phyloP scores from a whole-genome alignment of 2,797 vertebrate genomes.

The Anguilla megastoma region DNA sequence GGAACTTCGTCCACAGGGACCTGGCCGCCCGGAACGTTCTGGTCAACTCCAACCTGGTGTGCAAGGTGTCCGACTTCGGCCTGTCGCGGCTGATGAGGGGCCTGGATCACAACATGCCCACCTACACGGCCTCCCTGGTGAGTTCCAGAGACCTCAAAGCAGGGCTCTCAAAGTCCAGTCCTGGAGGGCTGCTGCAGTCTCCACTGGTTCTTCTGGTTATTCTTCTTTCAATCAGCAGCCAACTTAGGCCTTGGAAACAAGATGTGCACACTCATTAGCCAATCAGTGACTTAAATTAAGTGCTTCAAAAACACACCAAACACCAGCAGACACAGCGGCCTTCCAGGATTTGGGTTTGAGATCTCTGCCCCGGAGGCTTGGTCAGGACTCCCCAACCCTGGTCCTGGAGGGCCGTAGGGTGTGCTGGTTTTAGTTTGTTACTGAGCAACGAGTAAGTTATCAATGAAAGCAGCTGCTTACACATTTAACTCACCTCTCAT shows the following conservation, averaged over 20 bases:
- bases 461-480: not conserved
- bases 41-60: slow-evolving; percentile 89
- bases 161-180: not conserved
- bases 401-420: not conserved
- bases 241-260: not conserved
- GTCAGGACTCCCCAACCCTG: not conserved
- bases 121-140: slow-evolving; percentile 80
- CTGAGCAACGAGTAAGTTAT: not conserved
- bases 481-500: not conserved
- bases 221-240: not conserved
- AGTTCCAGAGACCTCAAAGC: slow-evolving; percentile 26
- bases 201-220: not conserved
- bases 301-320: not conserved
- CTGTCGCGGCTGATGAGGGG: slow-evolving; percentile 88
- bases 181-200: not conserved
- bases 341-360: not conserved
- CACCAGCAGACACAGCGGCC: not conserved
- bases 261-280: not conserved
- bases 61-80: slow-evolving; percentile 94
- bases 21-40: slow-evolving; percentile 91
- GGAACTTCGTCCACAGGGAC: slow-evolving; percentile 91
- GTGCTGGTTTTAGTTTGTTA: not conserved
- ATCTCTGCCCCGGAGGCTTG: not conserved
- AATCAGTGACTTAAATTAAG: not conserved
- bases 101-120: slow-evolving; percentile 80